Evolutionary conservation across 2,113 vertebrate genomes (phyloP).

Genomic region (Mixornis gularis): DNA sequence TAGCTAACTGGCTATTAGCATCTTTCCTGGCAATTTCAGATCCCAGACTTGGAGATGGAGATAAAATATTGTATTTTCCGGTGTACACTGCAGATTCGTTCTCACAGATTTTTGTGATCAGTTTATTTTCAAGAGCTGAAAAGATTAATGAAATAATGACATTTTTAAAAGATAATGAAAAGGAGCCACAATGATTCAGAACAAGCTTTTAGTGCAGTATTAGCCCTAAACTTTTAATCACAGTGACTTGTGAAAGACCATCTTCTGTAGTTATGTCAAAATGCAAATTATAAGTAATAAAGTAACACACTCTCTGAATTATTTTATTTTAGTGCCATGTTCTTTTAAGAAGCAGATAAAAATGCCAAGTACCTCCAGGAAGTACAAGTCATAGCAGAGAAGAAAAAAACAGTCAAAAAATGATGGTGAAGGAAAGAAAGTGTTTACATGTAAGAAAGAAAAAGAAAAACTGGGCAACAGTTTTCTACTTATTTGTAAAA

Average conservation of each 20-base stretch:
- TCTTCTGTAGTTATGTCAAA: neutral
- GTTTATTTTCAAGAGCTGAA: constrained; percentile 75
- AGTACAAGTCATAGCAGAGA: neutral
- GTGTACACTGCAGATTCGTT: constrained; percentile 50
- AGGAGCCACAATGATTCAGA: neutral
- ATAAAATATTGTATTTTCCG: constrained; percentile 18
- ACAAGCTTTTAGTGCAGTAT: neutral
- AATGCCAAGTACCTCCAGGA: neutral
- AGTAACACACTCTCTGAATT: neutral
- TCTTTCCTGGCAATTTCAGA: neutral
- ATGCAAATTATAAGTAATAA: neutral
- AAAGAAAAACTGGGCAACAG: neutral
- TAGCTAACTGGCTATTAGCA: neutral
- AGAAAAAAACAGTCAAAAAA: neutral
- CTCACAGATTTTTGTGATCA: constrained; percentile 79
- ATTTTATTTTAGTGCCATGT: neutral
- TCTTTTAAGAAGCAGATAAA: neutral
- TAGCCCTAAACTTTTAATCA: neutral
- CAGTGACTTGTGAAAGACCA: neutral
- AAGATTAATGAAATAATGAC: neutral
- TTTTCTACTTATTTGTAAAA: neutral
- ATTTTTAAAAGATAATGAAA: neutral
- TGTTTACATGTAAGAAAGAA: neutral
- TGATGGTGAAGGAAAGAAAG: neutral
- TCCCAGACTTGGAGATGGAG: neutral